Conservation (phyloP, 1,140 invertebrate genomes). For the Tetragnatha versicolor region DNA sequence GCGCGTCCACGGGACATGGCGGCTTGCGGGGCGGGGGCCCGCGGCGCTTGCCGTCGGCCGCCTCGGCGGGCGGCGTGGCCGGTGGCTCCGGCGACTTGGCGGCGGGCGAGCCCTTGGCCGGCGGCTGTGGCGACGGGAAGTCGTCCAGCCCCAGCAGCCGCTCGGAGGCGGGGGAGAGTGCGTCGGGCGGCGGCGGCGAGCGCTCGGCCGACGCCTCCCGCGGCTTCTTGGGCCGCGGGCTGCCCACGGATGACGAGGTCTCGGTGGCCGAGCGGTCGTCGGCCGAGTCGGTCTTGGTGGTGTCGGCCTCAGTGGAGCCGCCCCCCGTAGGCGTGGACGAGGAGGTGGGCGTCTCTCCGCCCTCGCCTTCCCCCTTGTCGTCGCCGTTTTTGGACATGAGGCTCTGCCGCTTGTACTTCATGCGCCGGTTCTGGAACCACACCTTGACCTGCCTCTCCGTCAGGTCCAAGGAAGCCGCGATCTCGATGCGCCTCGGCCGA, state of each 20-base stretch:
- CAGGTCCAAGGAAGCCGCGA: conserved; percentile 92
- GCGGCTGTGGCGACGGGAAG: conserved; percentile 12
- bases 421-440: conserved; percentile 98
- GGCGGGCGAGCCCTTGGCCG: conserved; percentile 10
- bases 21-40: too few species aligned
- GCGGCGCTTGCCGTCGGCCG: too few species aligned
- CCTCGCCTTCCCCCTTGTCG: conserved; percentile 65
- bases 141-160: conserved; percentile 38
- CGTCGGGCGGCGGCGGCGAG: conserved; percentile 28
- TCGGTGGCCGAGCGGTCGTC: conserved; percentile 49
- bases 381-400: conserved; percentile 79
- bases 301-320: conserved; percentile 36
- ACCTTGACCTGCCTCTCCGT: conserved; percentile 90
- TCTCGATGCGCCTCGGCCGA: conserved; percentile 92
- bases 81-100: conserved; percentile 5
- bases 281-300: conserved; percentile 41
- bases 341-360: conserved; percentile 29
- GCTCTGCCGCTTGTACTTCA: conserved; percentile 96
- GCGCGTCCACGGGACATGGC: conserved; percentile 37
- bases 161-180: conserved; percentile 34
- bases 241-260: conserved; percentile 46
- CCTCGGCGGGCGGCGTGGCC: background rate
- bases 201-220: conserved; percentile 14
- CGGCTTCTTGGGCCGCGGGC: conserved; percentile 41
- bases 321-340: conserved; percentile 33